Percentiles rank a stretch among this genome's conserved stretches.
Evolutionary conservation across 2,797 vertebrate genomes (phyloP).

Genomic region (Falco naumanni): DNA sequence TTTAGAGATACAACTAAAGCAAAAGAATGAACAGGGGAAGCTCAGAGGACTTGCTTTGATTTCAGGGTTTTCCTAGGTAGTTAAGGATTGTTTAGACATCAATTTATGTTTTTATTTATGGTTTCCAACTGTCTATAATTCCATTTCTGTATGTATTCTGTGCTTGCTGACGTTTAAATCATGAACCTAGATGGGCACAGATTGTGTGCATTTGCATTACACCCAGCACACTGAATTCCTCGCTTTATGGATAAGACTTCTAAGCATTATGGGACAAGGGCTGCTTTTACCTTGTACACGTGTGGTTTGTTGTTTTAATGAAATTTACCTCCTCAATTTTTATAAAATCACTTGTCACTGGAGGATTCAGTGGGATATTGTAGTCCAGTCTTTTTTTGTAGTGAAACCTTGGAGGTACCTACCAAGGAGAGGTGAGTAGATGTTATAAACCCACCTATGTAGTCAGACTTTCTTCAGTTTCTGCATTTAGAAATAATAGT

Average conservation of each 20-base stretch:
- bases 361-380: not conserved
- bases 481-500: not conserved
- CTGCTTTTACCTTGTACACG: not conserved
- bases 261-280: not conserved
- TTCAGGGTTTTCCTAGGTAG: not conserved
- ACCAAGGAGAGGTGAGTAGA: not conserved
- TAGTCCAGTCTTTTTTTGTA: not conserved
- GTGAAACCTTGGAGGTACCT: not conserved
- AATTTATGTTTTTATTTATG: not conserved
- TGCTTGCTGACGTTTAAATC: not conserved
- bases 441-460: not conserved
- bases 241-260: not conserved
- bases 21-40: not conserved
- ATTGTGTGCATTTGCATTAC: not conserved
- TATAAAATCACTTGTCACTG: not conserved
- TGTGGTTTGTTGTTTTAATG: not conserved
- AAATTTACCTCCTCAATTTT: not conserved
- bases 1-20: not conserved
- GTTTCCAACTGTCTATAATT: not conserved
- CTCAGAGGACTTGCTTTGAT: not conserved
- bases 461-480: not conserved
- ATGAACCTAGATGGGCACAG: not conserved
- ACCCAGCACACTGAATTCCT: not conserved
- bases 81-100: not conserved
- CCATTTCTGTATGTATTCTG: not conserved